A percentile compares a stretch with the other conserved stretches of the same genome.
Conservation (phyloP, 2,113 vertebrate genomes). For the Sprattus sprattus region DNA sequence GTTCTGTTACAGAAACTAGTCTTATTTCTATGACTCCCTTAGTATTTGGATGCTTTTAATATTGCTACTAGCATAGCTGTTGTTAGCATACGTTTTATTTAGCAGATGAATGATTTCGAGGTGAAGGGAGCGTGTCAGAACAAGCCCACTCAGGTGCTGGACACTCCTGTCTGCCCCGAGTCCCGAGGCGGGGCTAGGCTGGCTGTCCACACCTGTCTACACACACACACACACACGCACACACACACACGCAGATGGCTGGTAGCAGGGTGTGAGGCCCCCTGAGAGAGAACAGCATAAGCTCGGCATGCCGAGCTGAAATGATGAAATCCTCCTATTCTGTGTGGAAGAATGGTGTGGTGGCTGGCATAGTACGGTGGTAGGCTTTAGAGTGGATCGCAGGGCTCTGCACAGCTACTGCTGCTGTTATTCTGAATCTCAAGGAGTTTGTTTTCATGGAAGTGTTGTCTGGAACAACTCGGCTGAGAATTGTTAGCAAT, state of each 20-base stretch:
- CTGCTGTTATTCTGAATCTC: background rate
- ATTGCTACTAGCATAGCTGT: too few species aligned
- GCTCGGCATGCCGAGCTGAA: background rate
- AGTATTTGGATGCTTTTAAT: background rate
- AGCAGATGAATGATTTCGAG: background rate
- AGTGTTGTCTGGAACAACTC: background rate
- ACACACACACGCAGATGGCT: constrained; percentile 17
- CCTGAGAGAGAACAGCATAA: background rate
- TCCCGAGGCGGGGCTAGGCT: background rate
- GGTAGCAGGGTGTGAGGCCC: background rate
- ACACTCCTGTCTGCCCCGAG: background rate
- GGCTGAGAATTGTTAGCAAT: too few species aligned
- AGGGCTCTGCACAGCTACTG: background rate
- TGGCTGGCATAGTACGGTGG: background rate
- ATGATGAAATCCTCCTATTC: background rate
- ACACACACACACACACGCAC: too few species aligned
- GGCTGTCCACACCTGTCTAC: constrained; percentile 13
- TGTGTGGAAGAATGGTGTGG: background rate
- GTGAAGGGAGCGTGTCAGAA: background rate
- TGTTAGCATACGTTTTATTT: background rate
- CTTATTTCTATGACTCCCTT: background rate
- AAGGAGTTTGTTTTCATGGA: background rate
- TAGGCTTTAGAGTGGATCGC: background rate
- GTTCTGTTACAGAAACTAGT: background rate
- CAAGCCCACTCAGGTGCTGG: background rate